Conservation (phyloP, 2,797 vertebrate genomes). For the Huso huso region DNA sequence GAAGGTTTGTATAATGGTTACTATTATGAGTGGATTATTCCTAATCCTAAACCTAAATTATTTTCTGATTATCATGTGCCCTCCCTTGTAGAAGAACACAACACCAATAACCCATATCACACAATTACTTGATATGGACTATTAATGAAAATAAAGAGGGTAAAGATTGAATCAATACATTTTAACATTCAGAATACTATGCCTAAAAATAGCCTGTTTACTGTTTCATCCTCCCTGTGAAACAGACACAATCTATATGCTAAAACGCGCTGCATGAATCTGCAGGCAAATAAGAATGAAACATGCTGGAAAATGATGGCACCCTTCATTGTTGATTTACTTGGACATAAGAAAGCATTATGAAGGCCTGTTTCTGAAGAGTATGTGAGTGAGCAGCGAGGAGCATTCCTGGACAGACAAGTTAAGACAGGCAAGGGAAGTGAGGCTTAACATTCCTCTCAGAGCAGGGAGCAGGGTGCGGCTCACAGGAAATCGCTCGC, state of each 20-base stretch:
- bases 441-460: slow-evolving; percentile 37
- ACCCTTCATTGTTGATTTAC: slow-evolving; percentile 61
- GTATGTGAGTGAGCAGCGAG: slow-evolving; percentile 30
- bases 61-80: slow-evolving; percentile 10
- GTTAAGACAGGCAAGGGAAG: slow-evolving; percentile 52
- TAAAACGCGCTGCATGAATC: slow-evolving; percentile 38
- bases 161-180: too few species aligned
- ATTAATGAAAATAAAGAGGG: too few species aligned
- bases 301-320: slow-evolving; percentile 58
- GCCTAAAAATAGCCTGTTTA: slow-evolving; percentile 40
- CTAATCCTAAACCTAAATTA: background rate
- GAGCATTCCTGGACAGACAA: slow-evolving; percentile 56
- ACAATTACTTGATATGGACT: slow-evolving; percentile 22
- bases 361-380: background rate
- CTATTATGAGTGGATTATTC: too few species aligned
- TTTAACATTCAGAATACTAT: too few species aligned
- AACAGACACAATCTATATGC: slow-evolving; percentile 53
- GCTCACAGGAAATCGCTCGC: background rate
- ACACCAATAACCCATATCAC: slow-evolving; percentile 16
- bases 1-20: too few species aligned
- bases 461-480: slow-evolving; percentile 4
- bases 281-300: slow-evolving; percentile 64
- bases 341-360: slow-evolving; percentile 55
- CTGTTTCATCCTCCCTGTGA: slow-evolving; percentile 25
- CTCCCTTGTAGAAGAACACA: slow-evolving; percentile 27